These are phyloP conservation scores for Notoglanidium macrostoma DNA, from an alignment of 2,797 vertebrate species.

Conservation along the genomic window DNA sequence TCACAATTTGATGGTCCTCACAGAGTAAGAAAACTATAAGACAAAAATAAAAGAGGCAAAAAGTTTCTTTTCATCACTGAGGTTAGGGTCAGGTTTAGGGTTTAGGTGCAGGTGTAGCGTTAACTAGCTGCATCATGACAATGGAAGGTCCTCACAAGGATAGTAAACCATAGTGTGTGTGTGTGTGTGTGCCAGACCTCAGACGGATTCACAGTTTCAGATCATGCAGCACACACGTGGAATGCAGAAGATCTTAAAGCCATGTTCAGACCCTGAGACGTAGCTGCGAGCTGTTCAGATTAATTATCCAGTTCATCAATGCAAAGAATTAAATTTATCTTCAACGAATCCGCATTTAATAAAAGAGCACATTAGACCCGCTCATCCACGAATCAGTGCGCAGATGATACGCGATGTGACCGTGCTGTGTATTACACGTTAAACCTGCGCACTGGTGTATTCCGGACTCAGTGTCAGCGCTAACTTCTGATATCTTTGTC, in stretches of 20 bases:
- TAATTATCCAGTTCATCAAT: background rate
- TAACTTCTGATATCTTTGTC: too few species aligned
- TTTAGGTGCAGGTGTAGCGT: too few species aligned
- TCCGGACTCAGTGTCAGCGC: background rate
- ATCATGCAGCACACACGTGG: background rate
- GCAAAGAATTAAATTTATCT: background rate
- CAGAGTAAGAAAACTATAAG: too few species aligned
- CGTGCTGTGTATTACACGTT: background rate
- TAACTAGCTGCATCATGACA: too few species aligned
- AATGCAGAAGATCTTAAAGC: background rate
- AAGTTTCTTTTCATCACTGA: too few species aligned
- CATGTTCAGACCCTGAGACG: background rate
- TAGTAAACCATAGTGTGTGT: too few species aligned
- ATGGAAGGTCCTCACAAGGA: too few species aligned
- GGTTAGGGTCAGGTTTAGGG: too few species aligned
- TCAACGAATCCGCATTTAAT: background rate
- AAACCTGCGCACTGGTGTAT: background rate
- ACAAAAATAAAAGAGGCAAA: too few species aligned
- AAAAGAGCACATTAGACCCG: background rate
- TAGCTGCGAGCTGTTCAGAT: background rate
- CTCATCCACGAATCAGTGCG: background rate
- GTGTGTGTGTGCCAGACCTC: background rate
- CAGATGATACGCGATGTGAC: background rate
- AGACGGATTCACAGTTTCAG: background rate
- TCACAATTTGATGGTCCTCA: too few species aligned